Evolutionary conservation across 2,888 invertebrate species (phyloP).

Genomic region (Cantharis nigra): DNA sequence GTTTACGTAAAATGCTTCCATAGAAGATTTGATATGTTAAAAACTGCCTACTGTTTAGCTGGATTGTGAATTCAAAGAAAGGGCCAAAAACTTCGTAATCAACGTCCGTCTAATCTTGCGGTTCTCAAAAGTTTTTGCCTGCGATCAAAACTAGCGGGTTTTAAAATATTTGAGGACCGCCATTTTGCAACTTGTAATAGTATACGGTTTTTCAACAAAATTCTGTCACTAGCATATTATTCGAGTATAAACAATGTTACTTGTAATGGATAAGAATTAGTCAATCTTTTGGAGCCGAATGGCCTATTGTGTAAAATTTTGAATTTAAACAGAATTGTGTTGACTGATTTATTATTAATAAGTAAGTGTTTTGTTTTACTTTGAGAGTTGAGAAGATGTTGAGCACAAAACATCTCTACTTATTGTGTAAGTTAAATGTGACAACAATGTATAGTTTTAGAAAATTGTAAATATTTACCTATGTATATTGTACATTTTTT

Average conservation of each 20-base stretch:
- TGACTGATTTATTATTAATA: background rate
- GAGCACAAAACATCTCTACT: background rate
- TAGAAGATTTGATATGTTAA: background rate
- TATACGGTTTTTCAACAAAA: background rate
- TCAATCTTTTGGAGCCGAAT: background rate
- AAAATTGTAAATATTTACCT: conserved; percentile 21
- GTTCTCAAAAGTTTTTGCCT: background rate
- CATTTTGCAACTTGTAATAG: background rate
- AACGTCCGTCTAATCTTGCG: background rate
- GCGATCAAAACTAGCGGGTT: background rate
- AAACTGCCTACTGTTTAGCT: background rate
- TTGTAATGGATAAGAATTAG: background rate
- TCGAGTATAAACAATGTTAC: background rate
- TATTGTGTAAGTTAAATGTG: conserved; percentile 1
- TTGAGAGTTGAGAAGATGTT: background rate
- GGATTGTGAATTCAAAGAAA: background rate
- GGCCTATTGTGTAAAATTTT: background rate
- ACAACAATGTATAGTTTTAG: conserved; percentile 13
- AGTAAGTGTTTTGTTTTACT: background rate
- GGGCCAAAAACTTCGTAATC: background rate
- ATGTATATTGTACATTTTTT: conserved; percentile 12
- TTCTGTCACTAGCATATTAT: background rate
- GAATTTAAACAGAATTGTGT: background rate
- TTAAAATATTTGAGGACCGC: background rate
- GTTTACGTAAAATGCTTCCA: background rate